Percentiles rank a stretch among this genome's conserved stretches.
Conservation (phyloP, 2,888 invertebrate genomes). For the Eupithecia exiguata region DNA sequence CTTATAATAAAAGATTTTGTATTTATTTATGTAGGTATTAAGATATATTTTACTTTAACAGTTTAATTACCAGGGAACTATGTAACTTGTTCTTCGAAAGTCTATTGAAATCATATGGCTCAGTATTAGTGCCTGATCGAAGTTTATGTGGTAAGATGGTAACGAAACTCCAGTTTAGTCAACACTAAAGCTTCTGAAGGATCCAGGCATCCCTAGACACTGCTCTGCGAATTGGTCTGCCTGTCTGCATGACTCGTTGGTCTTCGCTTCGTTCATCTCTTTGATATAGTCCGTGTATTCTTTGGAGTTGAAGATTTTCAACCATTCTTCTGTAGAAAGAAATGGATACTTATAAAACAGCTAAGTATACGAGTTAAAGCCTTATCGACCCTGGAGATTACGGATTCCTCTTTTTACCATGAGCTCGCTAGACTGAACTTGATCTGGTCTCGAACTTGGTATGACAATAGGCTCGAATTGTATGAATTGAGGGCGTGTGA, state of each 20-base stretch:
- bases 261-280: conserved; percentile 51
- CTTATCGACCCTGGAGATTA: too few relatives aligned
- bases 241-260: conserved; percentile 56
- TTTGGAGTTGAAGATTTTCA: conserved; percentile 48
- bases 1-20: too few relatives aligned
- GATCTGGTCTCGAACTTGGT: neutral
- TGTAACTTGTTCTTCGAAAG: too few relatives aligned
- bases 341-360: neutral
- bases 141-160: neutral
- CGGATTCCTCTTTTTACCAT: too few relatives aligned
- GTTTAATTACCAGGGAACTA: too few relatives aligned
- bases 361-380: too few relatives aligned
- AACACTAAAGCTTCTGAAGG: conserved; percentile 52
- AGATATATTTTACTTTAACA: too few relatives aligned
- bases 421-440: too few relatives aligned
- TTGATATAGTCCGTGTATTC: conserved; percentile 50
- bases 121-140: neutral
- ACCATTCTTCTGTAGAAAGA: conserved; percentile 47
- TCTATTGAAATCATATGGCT: too few relatives aligned
- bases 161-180: conserved; percentile 40
- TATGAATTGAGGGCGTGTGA: neutral
- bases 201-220: conserved; percentile 53
- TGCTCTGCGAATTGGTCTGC: conserved; percentile 53
- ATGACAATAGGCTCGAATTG: neutral
- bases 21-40: too few relatives aligned